Percentiles rank a stretch among this genome's conserved stretches.
Conservation (phyloP, 2,888 invertebrate species). For the Sarcophaga rosellei region DNA sequence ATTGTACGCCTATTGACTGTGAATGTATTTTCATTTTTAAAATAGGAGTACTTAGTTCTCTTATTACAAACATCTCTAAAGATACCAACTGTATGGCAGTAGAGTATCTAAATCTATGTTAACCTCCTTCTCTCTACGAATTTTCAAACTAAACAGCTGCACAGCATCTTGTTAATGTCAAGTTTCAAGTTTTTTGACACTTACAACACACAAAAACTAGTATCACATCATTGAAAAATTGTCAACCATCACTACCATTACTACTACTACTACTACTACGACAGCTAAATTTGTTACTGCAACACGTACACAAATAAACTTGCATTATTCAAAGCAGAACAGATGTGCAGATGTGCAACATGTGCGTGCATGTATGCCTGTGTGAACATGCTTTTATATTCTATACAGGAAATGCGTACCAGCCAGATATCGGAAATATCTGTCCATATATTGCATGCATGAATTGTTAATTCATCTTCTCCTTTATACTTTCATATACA, state of each 20-base stretch:
- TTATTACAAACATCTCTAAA: too few relatives aligned
- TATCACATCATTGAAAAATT: slow-evolving; percentile 21
- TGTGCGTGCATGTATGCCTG: not conserved
- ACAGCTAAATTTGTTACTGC: not conserved
- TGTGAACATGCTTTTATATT: not conserved
- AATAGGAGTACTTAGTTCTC: too few relatives aligned
- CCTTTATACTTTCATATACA: too few relatives aligned
- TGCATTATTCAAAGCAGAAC: slow-evolving; percentile 3
- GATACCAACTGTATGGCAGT: too few relatives aligned
- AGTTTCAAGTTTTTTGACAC: slow-evolving; percentile 51
- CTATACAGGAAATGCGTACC: not conserved
- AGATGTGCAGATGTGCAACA: not conserved
- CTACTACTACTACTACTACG: not conserved
- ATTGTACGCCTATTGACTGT: too few relatives aligned
- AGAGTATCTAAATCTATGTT: not conserved
- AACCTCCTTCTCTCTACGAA: too few relatives aligned
- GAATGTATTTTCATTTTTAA: too few relatives aligned
- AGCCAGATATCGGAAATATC: too few relatives aligned
- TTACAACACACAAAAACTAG: slow-evolving; percentile 34
- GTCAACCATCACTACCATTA: slow-evolving; percentile 3
- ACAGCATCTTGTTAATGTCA: slow-evolving; percentile 38
- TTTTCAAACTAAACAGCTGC: too few relatives aligned
- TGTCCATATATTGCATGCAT: slow-evolving; percentile 20
- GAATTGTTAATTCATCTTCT: not conserved
- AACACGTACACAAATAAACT: not conserved